Base-by-base conservation (phyloP, 2,888 invertebrate species). In the Drosophila conformis region DNA sequence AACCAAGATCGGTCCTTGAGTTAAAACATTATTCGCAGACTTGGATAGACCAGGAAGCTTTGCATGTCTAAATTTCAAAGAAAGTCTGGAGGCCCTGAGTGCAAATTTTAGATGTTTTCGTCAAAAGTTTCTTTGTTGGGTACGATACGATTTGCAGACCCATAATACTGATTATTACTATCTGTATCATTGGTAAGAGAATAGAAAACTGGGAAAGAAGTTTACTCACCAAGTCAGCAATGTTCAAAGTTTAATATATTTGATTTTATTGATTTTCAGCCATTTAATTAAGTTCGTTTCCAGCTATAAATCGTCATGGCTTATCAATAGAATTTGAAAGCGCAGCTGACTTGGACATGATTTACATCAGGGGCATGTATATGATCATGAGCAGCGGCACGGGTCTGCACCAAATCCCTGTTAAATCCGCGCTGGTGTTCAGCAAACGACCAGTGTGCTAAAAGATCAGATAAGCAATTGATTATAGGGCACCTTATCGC, bases 401-500 rank as follows among this genome's bases (percentile, higher is more conserved):
- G 31, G 38, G 40, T 29, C 4, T 10, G 46, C 42, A 33, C 18
- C 51, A 64, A 78, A 78, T 78, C 78, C 69, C 54, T 54, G 59
- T 3, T 51, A 77, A 77, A 77, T 78, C 78, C 66, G 57, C 33
- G 31, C 49, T 38, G 13, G 35, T 21, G 18, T 51, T 29, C 10
- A 57, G 10, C 52, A 21, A 69, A 13, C 29, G 29, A 4, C 52
- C 27, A 48, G 40, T 21, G 36, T 35, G 60, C 60, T 42, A 35
- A 15, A 53, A 35, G 31, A 72, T 56, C 56, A 52, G 76, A 77
- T 78, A 75, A 78, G 67, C 67, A 59, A 56, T 67, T 76, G 65
- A 76, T 65, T 64, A 72, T 56, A 80, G 53, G 71, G 71, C 65
- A 64, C 79, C 60, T 61, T 79, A 72, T 78, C 84, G 69, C 33